Conservation (phyloP, 2,113 vertebrate species). For the Irena cyanogastra region DNA sequence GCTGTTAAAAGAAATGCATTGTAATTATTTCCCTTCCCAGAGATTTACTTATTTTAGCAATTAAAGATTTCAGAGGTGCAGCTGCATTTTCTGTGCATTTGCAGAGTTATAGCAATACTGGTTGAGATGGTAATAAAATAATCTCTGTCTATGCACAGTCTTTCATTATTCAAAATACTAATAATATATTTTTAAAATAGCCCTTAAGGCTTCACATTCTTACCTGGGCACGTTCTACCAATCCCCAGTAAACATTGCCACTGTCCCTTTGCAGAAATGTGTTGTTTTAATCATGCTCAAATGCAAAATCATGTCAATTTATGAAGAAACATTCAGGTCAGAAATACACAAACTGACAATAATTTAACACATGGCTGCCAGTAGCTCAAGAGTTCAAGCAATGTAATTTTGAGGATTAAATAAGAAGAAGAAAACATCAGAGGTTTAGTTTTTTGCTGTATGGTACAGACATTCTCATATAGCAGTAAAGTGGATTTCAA, state of each 20-base stretch:
- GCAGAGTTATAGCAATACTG: neutral
- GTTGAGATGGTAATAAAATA: neutral
- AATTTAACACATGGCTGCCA: neutral
- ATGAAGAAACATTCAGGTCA: neutral
- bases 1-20: slow-evolving; percentile 33
- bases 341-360: neutral
- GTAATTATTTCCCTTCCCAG: neutral
- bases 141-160: neutral
- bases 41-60: slow-evolving; percentile 37
- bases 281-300: neutral
- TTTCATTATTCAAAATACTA: neutral
- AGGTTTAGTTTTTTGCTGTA: neutral
- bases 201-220: neutral
- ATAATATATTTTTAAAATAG: neutral
- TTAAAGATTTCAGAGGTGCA: neutral
- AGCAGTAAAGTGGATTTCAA: neutral
- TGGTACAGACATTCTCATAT: neutral
- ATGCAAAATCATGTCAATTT: neutral
- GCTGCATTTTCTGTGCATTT: neutral
- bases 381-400: neutral
- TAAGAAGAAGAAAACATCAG: neutral
- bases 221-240: neutral
- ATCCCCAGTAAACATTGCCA: neutral
- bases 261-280: neutral
- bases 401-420: neutral